Evolutionary conservation across 2,797 vertebrate species (phyloP).

Genomic region (Thripadectes ignobilis): DNA sequence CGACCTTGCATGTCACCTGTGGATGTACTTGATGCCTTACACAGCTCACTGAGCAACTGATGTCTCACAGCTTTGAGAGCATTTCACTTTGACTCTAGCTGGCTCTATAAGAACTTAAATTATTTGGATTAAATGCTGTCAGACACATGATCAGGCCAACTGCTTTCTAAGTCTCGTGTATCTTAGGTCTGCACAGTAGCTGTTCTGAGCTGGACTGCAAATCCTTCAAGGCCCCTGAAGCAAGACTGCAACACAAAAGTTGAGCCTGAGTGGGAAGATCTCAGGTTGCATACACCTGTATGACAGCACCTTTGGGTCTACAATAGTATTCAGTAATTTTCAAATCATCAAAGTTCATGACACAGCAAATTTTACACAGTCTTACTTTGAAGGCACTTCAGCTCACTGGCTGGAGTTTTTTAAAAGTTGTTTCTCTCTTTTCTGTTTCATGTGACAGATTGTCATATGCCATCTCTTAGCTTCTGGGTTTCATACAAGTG

Average conservation of each 20-base stretch:
- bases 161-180: not conserved
- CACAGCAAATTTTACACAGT: not conserved
- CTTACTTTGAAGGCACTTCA: not conserved
- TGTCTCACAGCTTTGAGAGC: not conserved
- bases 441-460: not conserved
- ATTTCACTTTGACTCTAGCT: not conserved
- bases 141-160: not conserved
- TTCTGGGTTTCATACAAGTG: not conserved
- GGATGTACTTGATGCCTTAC: not conserved
- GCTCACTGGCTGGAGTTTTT: not conserved
- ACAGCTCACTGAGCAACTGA: not conserved
- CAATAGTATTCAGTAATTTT: not conserved
- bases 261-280: not conserved
- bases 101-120: not conserved
- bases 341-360: not conserved
- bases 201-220: not conserved
- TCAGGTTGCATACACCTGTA: not conserved
- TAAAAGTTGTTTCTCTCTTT: not conserved
- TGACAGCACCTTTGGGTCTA: not conserved
- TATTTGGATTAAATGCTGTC: not conserved
- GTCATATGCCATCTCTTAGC: not conserved
- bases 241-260: not conserved
- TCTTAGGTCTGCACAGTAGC: not conserved
- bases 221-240: not conserved
- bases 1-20: fast-evolving